phyloP scores from a whole-genome alignment of 1,140 invertebrate species.

The Myzus persicae region DNA sequence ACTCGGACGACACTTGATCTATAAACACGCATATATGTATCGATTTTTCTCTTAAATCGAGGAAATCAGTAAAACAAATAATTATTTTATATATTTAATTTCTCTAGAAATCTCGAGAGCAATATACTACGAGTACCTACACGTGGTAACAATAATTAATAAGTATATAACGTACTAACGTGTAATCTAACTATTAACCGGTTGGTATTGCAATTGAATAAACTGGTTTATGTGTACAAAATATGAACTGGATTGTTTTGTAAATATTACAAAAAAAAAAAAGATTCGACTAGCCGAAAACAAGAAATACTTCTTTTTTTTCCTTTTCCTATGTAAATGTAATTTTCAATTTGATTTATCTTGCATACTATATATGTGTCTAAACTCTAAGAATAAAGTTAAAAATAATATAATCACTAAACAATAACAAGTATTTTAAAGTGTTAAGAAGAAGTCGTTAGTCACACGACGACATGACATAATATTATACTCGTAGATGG shows the following conservation, averaged over 20 bases:
- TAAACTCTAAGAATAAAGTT: background rate
- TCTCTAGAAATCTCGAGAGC: background rate
- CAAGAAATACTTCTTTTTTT: background rate
- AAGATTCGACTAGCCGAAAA: background rate
- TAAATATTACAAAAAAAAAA: background rate
- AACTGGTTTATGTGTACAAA: background rate
- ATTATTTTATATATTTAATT: too few relatives aligned
- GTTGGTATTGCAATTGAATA: background rate
- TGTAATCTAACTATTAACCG: background rate
- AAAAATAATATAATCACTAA: background rate
- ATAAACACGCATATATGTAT: too few relatives aligned
- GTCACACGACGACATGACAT: too few relatives aligned
- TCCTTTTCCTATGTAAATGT: background rate
- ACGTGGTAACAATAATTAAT: background rate
- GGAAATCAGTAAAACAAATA: too few relatives aligned
- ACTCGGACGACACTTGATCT: too few relatives aligned
- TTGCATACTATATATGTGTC: background rate
- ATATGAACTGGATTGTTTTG: constrained; percentile 8
- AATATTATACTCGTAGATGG: background rate
- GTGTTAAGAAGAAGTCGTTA: background rate
- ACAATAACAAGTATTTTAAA: background rate
- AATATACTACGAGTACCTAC: background rate
- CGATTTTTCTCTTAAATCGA: too few relatives aligned
- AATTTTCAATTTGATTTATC: background rate
- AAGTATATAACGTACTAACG: background rate